phyloP scores from a whole-genome alignment of 1,140 invertebrate species.

The Bombus superbus region DNA sequence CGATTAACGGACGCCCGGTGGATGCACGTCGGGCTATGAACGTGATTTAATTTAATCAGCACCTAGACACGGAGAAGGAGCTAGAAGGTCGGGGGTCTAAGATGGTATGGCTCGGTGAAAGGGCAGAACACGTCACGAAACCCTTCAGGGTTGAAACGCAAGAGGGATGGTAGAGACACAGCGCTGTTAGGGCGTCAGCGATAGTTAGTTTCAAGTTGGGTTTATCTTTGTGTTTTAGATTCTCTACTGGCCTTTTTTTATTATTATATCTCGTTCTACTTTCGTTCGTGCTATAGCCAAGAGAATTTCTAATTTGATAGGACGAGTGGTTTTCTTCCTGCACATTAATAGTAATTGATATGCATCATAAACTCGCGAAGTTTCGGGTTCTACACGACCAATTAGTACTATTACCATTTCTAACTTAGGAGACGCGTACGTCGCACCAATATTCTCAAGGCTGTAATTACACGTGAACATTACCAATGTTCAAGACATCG shows the following conservation, averaged over 20 bases:
- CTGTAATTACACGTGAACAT: too few species aligned
- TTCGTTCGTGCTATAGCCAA: too few species aligned
- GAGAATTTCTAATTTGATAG: background rate
- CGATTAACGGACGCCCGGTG: conserved; percentile 41
- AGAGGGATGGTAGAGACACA: background rate
- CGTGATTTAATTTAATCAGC: conserved; percentile 56
- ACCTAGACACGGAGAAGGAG: conserved; percentile 8
- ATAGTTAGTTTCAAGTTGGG: background rate
- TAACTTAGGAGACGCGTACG: too few species aligned
- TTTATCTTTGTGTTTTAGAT: too few species aligned
- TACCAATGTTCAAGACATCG: too few species aligned
- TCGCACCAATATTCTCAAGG: too few species aligned
- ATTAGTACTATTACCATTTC: too few species aligned
- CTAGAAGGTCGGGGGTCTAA: background rate
- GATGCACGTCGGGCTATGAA: conserved; percentile 39
- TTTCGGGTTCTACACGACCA: too few species aligned
- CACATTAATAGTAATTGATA: background rate
- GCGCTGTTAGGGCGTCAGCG: background rate
- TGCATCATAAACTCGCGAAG: background rate
- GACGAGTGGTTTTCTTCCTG: background rate
- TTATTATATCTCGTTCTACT: too few species aligned
- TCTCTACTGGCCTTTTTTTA: background rate
- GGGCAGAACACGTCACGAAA: conserved; percentile 14
- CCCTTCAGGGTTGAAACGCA: background rate
- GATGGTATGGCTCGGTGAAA: background rate